These are phyloP conservation scores for Lasiurus cinereus DNA, from an alignment of 2,113 vertebrate species.

Conservation along the genomic window DNA sequence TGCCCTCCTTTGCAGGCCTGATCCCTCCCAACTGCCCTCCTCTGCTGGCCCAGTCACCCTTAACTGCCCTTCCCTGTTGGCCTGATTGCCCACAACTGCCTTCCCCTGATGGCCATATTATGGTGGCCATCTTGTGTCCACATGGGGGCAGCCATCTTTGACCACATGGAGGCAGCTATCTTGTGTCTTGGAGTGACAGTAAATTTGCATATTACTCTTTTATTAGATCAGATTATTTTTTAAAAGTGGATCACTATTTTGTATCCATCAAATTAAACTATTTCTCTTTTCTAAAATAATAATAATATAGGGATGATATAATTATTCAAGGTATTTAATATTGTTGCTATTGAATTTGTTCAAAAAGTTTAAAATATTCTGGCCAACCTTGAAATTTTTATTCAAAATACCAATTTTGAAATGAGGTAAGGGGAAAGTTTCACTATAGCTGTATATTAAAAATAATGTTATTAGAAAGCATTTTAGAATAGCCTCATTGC, in stretches of 20 bases:
- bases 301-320: neutral
- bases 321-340: neutral
- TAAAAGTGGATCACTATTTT: neutral
- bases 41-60: no score
- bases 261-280: neutral
- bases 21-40: no score
- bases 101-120: no score
- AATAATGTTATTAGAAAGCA: neutral
- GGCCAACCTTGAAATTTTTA: neutral
- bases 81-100: no score
- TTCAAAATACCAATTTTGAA: slow-evolving; percentile 25
- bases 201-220: no score
- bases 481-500: neutral
- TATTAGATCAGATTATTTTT: neutral
- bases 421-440: neutral
- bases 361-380: neutral
- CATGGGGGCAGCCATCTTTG: no score
- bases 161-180: no score
- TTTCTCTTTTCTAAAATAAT: slow-evolving; percentile 11
- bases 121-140: no score
- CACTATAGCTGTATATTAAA: neutral
- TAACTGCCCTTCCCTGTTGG: no score
- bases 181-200: no score
- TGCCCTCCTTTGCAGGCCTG: no score
- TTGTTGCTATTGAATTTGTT: neutral